Evolutionary conservation across 2,113 vertebrate species (phyloP), one percentile per base, ranked within the genome.

Genomic region (Oriolus oriolus): DNA sequence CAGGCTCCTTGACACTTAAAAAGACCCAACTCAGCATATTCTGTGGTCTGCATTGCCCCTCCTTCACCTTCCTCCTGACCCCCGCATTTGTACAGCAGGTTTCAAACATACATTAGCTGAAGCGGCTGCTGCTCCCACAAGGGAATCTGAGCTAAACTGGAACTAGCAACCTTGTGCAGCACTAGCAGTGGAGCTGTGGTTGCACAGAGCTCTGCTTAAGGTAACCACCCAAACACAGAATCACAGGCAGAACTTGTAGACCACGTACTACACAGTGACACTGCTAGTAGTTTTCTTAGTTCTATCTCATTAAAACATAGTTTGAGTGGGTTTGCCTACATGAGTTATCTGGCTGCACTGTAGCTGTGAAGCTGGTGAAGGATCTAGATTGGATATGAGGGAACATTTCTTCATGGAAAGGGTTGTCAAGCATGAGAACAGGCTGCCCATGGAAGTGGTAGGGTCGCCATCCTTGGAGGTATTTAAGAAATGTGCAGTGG

Each of bases 201-300:
- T 94, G 77, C 89, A 91, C 10, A 73, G 84, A 95, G 77, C 77
- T 97, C 91, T 94, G 84, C 84, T 82, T 35, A 82, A 95, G 80
- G 74, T 89, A 95, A 95, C 91, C 86, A 84, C 86, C 89, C 87
- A 95, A 91, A 89, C 80, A 90, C 7, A 6, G 47, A 60, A 47
- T 63, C 28, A 84, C 71, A 89, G 84, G 94, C 93, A 95, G 81
- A 88, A 61, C 90, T 93, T 94, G 77, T 70, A 96, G 92, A 91
- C 84, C 92, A 87, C 11, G 3, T 94, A 96, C 89, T 82, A 96
- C 75, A 64, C 65, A 37, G 91, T 87, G 84, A 94, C 89, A 95
- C 49, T 75, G 87, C 69, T 84, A 84, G 87, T 91, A 96, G 57
- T 49, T 87, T 90, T 60, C 87, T 71, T 52, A 47, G 49, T 74